Conservation (phyloP, 2,797 vertebrate species). For the Arnoldichthys spilopterus region DNA sequence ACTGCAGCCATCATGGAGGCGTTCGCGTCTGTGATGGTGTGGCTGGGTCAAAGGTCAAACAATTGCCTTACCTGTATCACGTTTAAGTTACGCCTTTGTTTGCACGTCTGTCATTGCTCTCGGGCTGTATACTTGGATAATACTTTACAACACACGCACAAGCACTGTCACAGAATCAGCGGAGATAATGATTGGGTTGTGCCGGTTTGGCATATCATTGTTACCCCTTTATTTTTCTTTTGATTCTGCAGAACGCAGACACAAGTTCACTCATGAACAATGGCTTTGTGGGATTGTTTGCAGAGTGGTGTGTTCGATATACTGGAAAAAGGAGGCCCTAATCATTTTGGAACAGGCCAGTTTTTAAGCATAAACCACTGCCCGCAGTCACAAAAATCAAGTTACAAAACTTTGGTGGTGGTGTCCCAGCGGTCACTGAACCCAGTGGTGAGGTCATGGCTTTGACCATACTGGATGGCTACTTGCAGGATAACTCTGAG, state of each 20-base stretch:
- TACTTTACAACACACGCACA: background rate
- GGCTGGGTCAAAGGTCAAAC: conserved; percentile 28
- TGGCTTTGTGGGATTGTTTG: no score
- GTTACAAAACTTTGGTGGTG: background rate
- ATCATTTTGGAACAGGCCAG: background rate
- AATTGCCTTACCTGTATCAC: background rate
- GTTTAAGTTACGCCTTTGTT: conserved; percentile 56
- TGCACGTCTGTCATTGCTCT: conserved; percentile 8
- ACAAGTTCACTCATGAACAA: no score
- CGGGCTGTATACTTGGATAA: background rate
- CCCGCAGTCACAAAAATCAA: background rate
- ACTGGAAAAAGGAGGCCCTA: no score
- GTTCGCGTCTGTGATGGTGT: conserved; percentile 9
- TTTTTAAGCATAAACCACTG: background rate
- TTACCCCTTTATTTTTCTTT: conserved; percentile 1
- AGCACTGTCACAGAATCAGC: background rate
- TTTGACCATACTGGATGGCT: background rate
- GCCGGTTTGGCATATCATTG: background rate
- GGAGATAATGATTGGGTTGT: background rate
- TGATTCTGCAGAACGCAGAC: no score
- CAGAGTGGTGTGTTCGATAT: no score
- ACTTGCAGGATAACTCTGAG: background rate
- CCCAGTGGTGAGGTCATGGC: background rate
- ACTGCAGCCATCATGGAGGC: background rate
- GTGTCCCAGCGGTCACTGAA: conserved; percentile 26